phyloP scores from a whole-genome alignment of 92 coral and sea anemone genomes.

The Phenganax stokvisi region DNA sequence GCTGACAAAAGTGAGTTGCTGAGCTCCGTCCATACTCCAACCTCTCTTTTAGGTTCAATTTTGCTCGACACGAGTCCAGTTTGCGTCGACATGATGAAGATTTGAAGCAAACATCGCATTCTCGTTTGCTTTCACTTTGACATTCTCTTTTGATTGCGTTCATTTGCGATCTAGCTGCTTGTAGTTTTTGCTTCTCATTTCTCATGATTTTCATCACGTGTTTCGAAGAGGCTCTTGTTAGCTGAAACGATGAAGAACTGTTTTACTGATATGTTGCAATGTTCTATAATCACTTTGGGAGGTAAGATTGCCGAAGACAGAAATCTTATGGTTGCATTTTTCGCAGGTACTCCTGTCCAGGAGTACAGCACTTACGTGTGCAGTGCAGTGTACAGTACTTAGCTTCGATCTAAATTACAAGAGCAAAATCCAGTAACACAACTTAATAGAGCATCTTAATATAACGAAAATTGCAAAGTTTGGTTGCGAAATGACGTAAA shows the following conservation, averaged over 20 bases:
- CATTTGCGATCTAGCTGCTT: slow-evolving; percentile 61
- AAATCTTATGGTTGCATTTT: not conserved
- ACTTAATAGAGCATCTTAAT: too few relatives aligned
- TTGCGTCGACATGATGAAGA: slow-evolving; percentile 42
- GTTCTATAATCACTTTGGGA: not conserved
- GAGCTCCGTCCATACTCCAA: slow-evolving; percentile 24
- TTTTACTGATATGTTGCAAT: not conserved
- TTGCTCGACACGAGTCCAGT: slow-evolving; percentile 42
- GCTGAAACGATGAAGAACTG: slow-evolving; percentile 42
- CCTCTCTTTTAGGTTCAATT: slow-evolving; percentile 2
- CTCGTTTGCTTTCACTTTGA: slow-evolving; percentile 47
- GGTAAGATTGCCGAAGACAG: not conserved
- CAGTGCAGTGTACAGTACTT: too few relatives aligned
- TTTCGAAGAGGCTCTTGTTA: slow-evolving; percentile 82
- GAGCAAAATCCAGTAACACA: too few relatives aligned
- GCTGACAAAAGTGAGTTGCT: slow-evolving; percentile 57
- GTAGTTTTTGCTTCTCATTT: slow-evolving; percentile 59
- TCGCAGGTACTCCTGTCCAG: too few relatives aligned
- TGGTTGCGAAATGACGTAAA: too few relatives aligned
- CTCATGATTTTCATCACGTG: slow-evolving; percentile 74
- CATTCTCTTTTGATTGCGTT: slow-evolving; percentile 61
- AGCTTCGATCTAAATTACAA: too few relatives aligned
- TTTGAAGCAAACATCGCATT: slow-evolving; percentile 54
- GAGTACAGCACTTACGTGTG: too few relatives aligned
- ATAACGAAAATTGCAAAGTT: too few relatives aligned